Evolutionary conservation across 2,888 invertebrate genomes (phyloP).

Genomic region (Thecocarcelia acutangulata): DNA sequence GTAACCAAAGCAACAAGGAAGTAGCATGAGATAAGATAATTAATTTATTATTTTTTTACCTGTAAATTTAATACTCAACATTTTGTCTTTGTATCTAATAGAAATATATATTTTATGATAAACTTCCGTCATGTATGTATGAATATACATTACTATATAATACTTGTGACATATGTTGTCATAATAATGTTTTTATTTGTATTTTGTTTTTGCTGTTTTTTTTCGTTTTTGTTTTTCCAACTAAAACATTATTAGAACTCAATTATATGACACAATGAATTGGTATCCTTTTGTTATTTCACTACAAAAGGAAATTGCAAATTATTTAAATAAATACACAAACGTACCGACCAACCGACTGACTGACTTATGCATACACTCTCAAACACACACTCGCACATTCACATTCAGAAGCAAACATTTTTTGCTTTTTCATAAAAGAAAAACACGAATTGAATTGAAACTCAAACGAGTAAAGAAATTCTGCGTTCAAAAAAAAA

Average conservation of each 20-base stretch:
- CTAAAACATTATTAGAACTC: slow-evolving; percentile 66
- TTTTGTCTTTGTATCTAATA: slow-evolving; percentile 17
- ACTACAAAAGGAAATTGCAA: slow-evolving; percentile 67
- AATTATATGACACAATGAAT: slow-evolving; percentile 69
- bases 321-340: slow-evolving; percentile 63
- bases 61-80: slow-evolving; percentile 14
- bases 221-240: slow-evolving; percentile 9
- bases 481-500: background rate
- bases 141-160: background rate
- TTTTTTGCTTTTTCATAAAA: too few relatives aligned
- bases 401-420: too few relatives aligned
- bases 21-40: slow-evolving; percentile 6
- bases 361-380: background rate
- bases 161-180: slow-evolving; percentile 24
- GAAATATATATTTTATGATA: too few relatives aligned
- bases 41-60: background rate
- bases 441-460: background rate
- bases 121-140: too few relatives aligned
- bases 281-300: slow-evolving; percentile 67
- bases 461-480: slow-evolving; percentile 33
- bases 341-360: background rate
- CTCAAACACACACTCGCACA: background rate
- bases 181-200: slow-evolving; percentile 37
- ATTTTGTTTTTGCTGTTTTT: background rate
- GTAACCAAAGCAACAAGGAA: slow-evolving; percentile 16